Evolutionary conservation across 2,113 vertebrate genomes (phyloP).

Genomic region (Uria aalge): DNA sequence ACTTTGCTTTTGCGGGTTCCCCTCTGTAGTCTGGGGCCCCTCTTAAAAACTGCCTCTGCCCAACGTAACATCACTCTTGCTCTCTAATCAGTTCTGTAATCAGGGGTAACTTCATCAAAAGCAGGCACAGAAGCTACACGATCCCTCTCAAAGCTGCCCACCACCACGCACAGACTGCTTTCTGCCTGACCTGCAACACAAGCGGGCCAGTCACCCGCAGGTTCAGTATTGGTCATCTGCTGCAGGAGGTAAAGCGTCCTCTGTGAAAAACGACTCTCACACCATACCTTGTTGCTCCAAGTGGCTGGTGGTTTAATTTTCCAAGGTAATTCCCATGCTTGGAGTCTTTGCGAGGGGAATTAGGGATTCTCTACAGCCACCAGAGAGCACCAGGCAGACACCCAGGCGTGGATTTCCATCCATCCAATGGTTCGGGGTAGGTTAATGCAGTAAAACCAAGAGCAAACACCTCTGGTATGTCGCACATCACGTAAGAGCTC

Average conservation of each 20-base stretch:
- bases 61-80: too few species aligned
- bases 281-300: not conserved
- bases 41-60: not conserved
- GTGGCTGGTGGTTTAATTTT: not conserved
- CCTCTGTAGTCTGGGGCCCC: not conserved
- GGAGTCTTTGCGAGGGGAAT: not conserved
- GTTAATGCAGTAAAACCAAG: not conserved
- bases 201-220: not conserved
- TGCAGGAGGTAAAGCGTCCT: not conserved
- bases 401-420: not conserved
- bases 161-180: not conserved
- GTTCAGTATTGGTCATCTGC: not conserved
- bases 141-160: not conserved
- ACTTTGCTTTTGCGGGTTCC: fast-evolving
- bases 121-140: not conserved
- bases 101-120: not conserved
- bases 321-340: not conserved
- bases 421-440: not conserved
- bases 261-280: fast-evolving
- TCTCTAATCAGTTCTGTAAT: not conserved
- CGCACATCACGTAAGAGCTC: not conserved
- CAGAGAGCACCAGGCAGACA: not conserved
- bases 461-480: not conserved
- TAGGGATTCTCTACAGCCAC: not conserved
- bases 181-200: not conserved